phyloP scores from a whole-genome alignment of 2,797 vertebrate genomes.

The Echeneis naucrates region DNA sequence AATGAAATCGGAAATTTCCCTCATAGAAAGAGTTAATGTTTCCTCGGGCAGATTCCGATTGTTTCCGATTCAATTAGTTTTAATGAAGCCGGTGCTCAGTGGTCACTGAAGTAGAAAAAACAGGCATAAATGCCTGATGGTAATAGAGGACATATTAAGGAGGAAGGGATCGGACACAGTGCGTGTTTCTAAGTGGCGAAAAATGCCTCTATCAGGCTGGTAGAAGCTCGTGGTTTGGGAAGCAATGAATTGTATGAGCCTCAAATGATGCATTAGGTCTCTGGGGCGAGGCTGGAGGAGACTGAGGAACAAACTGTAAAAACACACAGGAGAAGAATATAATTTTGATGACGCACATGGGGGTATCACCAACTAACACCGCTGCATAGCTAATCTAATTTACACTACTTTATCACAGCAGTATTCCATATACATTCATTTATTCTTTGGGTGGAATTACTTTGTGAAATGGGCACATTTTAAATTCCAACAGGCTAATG shows the following conservation, averaged over 20 bases:
- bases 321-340: slow-evolving; percentile 42
- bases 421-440: not conserved
- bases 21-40: slow-evolving; percentile 98
- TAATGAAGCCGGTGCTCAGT: slow-evolving; percentile 99
- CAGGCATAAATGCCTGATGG: slow-evolving; percentile 96
- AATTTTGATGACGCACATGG: slow-evolving; percentile 46
- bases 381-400: slow-evolving; percentile 24
- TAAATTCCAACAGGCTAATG: not conserved
- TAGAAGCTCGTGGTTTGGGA: slow-evolving; percentile 78
- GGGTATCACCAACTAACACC: slow-evolving; percentile 25
- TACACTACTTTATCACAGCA: slow-evolving; percentile 6
- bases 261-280: slow-evolving; percentile 81
- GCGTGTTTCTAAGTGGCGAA: slow-evolving; percentile 92
- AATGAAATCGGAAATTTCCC: slow-evolving; percentile 86
- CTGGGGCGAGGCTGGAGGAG: slow-evolving; percentile 69
- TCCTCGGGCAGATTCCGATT: slow-evolving; percentile 97
- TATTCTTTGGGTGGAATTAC: not conserved
- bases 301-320: slow-evolving; percentile 63
- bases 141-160: slow-evolving; percentile 95
- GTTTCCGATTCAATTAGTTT: slow-evolving; percentile 99
- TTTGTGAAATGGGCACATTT: slow-evolving; percentile 13
- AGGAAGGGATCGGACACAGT: slow-evolving; percentile 80
- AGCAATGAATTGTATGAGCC: slow-evolving; percentile 77
- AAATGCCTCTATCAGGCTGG: slow-evolving; percentile 87
- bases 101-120: slow-evolving; percentile 98